Evolutionary conservation across 2,113 vertebrate species (phyloP).

Genomic region (Podarcis muralis): DNA sequence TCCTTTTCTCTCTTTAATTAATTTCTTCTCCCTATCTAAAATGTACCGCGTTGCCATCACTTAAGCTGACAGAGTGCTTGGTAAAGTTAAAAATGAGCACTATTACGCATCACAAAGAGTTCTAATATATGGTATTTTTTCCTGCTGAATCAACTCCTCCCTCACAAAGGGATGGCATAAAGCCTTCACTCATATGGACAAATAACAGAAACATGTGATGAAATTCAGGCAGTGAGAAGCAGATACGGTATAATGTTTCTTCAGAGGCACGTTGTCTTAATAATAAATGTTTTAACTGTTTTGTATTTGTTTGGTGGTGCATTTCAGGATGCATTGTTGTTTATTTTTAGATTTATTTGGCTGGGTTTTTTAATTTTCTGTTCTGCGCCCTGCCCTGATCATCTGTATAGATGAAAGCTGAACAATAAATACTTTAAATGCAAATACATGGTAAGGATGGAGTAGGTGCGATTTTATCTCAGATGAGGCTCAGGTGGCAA

Average conservation of each 20-base stretch:
- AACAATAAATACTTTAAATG: too few relatives aligned
- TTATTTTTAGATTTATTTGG: too few relatives aligned
- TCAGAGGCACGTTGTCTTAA: conserved; percentile 2
- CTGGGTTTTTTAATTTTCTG: too few relatives aligned
- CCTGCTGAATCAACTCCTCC: conserved; percentile 1
- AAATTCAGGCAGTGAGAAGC: conserved; percentile 48
- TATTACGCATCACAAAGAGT: conserved; percentile 48
- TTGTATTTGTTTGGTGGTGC: too few relatives aligned
- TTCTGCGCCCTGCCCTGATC: too few relatives aligned
- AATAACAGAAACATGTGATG: conserved; percentile 22
- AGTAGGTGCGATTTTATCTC: neutral
- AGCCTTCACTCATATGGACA: conserved; percentile 22
- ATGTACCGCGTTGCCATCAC: conserved; percentile 34
- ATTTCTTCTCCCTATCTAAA: conserved; percentile 18
- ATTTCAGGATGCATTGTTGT: too few relatives aligned
- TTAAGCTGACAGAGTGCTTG: conserved; percentile 48
- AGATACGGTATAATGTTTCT: conserved; percentile 33
- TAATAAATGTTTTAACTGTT: too few relatives aligned
- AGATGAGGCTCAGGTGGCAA: neutral
- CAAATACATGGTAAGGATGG: neutral
- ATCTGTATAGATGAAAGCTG: too few relatives aligned
- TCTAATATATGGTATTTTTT: conserved; percentile 29
- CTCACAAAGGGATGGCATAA: conserved; percentile 14
- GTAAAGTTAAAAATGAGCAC: conserved; percentile 48
- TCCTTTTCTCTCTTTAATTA: conserved; percentile 45